Conservation (phyloP, 1,140 invertebrate genomes). For the Triops cancriformis region DNA sequence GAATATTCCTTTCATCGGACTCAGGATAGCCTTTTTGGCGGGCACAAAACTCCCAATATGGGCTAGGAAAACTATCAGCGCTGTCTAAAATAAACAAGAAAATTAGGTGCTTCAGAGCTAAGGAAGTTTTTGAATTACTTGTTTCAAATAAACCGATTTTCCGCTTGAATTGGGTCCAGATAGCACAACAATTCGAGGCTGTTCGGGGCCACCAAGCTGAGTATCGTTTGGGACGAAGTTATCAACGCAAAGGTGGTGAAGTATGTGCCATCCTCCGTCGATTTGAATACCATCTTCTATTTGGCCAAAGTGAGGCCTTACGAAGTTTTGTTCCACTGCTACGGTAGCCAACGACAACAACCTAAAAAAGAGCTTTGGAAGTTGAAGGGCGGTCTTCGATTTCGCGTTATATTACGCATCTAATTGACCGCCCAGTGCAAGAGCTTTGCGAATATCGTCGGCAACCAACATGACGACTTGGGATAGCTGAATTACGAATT, state of each 20-base stretch:
- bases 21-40: constrained; percentile 57
- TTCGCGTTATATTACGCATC: constrained; percentile 23
- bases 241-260: constrained; percentile 56
- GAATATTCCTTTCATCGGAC: constrained; percentile 46
- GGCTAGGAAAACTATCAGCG: constrained; percentile 67
- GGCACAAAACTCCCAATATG: constrained; percentile 85
- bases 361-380: constrained; percentile 43
- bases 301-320: constrained; percentile 52
- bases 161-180: constrained; percentile 86
- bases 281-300: constrained; percentile 54
- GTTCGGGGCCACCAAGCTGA: constrained; percentile 43
- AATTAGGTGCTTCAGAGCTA: neutral
- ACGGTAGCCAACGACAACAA: constrained; percentile 61
- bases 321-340: constrained; percentile 60
- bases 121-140: constrained; percentile 42
- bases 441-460: constrained; percentile 1
- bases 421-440: constrained; percentile 24
- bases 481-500: constrained; percentile 18
- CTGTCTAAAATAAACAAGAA: constrained; percentile 42
- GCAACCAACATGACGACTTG: constrained; percentile 16
- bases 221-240: constrained; percentile 67
- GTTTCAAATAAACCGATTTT: constrained; percentile 85
- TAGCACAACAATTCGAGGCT: constrained; percentile 61
- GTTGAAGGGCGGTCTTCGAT: neutral
- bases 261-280: constrained; percentile 63